Evolutionary conservation across 2,888 invertebrate species (phyloP).

Genomic region (Mimachlamys varia): DNA sequence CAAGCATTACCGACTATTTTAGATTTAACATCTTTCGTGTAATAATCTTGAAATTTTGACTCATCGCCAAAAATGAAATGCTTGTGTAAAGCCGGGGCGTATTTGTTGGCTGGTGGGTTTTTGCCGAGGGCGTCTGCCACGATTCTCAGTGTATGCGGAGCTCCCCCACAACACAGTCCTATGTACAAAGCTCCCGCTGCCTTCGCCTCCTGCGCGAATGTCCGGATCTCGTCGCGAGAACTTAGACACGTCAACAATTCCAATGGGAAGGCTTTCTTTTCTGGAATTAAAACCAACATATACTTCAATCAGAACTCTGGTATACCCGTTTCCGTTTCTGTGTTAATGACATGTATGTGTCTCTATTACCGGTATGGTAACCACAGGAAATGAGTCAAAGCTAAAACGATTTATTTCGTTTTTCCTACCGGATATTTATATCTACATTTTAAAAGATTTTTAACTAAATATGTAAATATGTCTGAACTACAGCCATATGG

Average conservation of each 20-base stretch:
- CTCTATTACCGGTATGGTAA: not conserved
- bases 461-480: no score
- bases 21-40: constrained; percentile 47
- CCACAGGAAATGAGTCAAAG: not conserved
- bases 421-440: no score
- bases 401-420: no score
- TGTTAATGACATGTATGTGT: not conserved
- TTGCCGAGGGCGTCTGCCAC: constrained; percentile 71
- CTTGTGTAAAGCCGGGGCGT: constrained; percentile 65
- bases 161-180: constrained; percentile 77
- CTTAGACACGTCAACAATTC: constrained; percentile 64
- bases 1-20: not conserved
- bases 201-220: constrained; percentile 69
- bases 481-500: no score
- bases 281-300: constrained; percentile 56
- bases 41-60: constrained; percentile 50
- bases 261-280: constrained; percentile 65
- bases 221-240: constrained; percentile 64
- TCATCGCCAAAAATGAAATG: constrained; percentile 61
- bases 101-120: constrained; percentile 66
- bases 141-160: constrained; percentile 67
- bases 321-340: not conserved
- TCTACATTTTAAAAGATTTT: no score
- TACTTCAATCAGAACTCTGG: no score
- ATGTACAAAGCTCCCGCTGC: constrained; percentile 72